These are phyloP conservation scores for Drosophila imparisetae DNA, from an alignment of 2,888 invertebrate species.

Conservation along the genomic window DNA sequence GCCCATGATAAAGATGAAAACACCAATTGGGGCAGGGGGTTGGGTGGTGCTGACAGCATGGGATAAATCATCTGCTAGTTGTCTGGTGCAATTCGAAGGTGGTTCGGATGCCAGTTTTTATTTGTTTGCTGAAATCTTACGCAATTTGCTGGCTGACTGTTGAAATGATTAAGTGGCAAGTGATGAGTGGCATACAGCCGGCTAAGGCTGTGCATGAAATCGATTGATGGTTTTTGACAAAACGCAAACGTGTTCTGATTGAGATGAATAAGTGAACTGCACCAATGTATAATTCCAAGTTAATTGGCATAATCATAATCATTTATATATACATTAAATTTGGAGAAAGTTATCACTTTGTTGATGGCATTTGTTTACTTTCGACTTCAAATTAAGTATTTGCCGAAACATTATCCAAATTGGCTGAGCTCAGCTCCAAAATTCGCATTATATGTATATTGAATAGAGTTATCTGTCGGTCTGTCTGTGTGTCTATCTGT, in stretches of 20 bases:
- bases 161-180: slow-evolving; percentile 47
- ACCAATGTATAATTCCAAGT: neutral
- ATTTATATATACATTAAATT: neutral
- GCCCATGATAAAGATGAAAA: slow-evolving; percentile 27
- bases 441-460: too few species aligned
- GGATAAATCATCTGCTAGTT: slow-evolving; percentile 25
- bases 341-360: neutral
- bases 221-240: slow-evolving; percentile 21
- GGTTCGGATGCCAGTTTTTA: slow-evolving; percentile 8
- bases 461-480: too few species aligned
- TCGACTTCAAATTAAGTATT: too few species aligned
- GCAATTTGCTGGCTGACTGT: slow-evolving; percentile 39
- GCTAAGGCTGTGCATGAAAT: slow-evolving; percentile 6
- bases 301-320: neutral
- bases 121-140: slow-evolving; percentile 35
- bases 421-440: neutral
- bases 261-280: slow-evolving; percentile 1
- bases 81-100: slow-evolving; percentile 34
- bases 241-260: slow-evolving; percentile 7
- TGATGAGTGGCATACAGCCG: slow-evolving; percentile 6
- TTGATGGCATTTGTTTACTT: neutral
- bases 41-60: neutral
- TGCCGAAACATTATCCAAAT: too few species aligned
- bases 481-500: too few species aligned
- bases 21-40: neutral